These are phyloP conservation scores for Gymnocheta viridis DNA, from an alignment of 2,888 invertebrate genomes.

Conservation along the genomic window DNA sequence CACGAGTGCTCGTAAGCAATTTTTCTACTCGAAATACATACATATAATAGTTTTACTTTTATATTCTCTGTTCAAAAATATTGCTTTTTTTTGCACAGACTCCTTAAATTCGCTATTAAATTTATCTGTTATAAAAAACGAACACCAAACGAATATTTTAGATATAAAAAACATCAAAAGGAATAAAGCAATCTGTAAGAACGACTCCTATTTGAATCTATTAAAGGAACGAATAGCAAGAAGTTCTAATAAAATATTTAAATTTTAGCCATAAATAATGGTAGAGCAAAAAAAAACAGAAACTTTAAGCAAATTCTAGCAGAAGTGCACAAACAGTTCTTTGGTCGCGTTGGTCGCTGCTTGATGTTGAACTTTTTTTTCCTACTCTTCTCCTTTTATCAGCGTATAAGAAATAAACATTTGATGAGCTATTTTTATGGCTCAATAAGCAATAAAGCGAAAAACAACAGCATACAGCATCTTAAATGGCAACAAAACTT, in stretches of 20 bases:
- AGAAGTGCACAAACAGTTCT: slow-evolving; percentile 14
- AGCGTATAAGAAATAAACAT: slow-evolving; percentile 65
- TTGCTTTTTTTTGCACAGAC: not conserved
- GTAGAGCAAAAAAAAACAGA: not conserved
- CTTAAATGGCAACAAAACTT: slow-evolving; percentile 51
- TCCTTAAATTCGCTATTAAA: slow-evolving; percentile 38
- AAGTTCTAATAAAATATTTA: slow-evolving; percentile 42
- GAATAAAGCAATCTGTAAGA: slow-evolving; percentile 1
- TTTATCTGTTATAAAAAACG: slow-evolving; percentile 52
- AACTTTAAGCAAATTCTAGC: slow-evolving; percentile 19
- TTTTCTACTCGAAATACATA: not conserved
- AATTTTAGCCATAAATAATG: slow-evolving; percentile 63
- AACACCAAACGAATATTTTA: slow-evolving; percentile 17
- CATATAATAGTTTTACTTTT: not conserved
- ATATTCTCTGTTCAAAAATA: not conserved
- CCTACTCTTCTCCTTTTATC: slow-evolving; percentile 29
- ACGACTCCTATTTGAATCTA: slow-evolving; percentile 10
- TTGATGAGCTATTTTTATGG: slow-evolving; percentile 68
- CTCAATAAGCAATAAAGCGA: slow-evolving; percentile 69
- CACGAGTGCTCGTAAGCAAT: slow-evolving; percentile 1
- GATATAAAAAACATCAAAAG: not conserved
- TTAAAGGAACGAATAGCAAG: slow-evolving; percentile 22
- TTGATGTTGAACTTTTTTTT: not conserved
- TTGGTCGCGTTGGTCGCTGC: slow-evolving; percentile 7
- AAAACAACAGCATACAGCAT: slow-evolving; percentile 25